A percentile compares a stretch with the other conserved stretches of the same genome.
These are phyloP conservation scores for Sarcoramphus papa DNA, from an alignment of 2,797 vertebrate genomes.

Conservation along the genomic window DNA sequence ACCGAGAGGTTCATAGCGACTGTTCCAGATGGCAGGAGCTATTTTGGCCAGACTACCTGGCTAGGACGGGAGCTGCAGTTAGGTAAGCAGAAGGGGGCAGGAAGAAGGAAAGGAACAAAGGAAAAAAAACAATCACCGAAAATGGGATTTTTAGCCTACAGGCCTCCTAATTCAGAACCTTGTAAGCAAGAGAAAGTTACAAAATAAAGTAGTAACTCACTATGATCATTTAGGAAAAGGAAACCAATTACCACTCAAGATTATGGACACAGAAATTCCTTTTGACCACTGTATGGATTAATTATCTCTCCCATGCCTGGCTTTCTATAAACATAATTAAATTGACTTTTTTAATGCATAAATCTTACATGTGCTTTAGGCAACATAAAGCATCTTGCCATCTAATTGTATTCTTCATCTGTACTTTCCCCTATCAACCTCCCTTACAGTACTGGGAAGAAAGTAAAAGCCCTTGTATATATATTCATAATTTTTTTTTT, in stretches of 20 bases:
- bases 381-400: conserved; percentile 31
- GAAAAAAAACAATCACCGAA: neutral
- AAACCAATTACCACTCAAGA: neutral
- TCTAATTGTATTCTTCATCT: neutral
- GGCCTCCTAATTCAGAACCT: neutral
- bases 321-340: conserved; percentile 22
- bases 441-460: neutral
- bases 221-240: neutral
- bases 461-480: conserved; percentile 4
- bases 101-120: conserved; percentile 18
- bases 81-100: neutral
- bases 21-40: conserved; percentile 60
- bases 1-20: neutral
- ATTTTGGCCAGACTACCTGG: conserved; percentile 60
- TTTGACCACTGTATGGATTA: neutral
- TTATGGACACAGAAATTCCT: neutral
- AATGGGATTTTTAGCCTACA: neutral
- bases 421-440: neutral
- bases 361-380: neutral
- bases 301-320: neutral
- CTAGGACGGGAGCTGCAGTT: neutral
- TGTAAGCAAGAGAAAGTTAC: neutral
- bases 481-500: neutral
- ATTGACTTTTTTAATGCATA: neutral
- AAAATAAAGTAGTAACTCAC: neutral